Base-by-base conservation (phyloP, 1,140 invertebrate genomes). In the Fopius arisanus region DNA sequence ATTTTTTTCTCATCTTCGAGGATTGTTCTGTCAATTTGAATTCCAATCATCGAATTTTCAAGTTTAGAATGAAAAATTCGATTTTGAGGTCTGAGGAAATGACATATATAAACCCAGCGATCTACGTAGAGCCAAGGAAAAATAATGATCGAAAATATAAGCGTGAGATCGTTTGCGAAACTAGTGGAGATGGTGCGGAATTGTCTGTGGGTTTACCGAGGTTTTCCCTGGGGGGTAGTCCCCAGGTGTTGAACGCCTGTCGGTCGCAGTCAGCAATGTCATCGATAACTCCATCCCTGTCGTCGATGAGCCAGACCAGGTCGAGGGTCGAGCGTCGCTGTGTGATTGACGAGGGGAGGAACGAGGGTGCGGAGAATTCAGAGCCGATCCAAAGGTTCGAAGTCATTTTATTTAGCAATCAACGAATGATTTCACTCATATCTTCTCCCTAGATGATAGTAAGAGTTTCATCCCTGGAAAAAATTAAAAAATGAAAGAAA, bases 21-120 rank as follows among this genome's bases (percentile, higher is more conserved):
- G n/a, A n/a, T n/a, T n/a, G n/a, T n/a, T n/a, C n/a, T n/a, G n/a
- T n/a, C n/a, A n/a, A n/a, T n/a, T n/a, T n/a, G n/a, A n/a, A n/a
- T n/a, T n/a, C n/a, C n/a, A n/a, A n/a, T n/a, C n/a, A n/a, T n/a
- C n/a, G n/a, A n/a, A n/a, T 31, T 31, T 31, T 37, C 1, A 2
- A 37, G 9, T 37, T 37, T 37, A 37, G 33, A 10, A 37, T 10
- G 12, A 37, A 37, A 2, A 12, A 37, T 37, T 12, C 7, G 3
- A 2, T 3, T 37, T 37, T 12, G 12, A 37, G 1, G 3, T 1
- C 33, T 5, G 9, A 37, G 12, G 79, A 81, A 10, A 71, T 83
- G 14, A 77, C 79, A 9, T 78, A 75, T 21, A 77, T 81, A 12
- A 80, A 83, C 74, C 75, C 82, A n/a, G 78, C 80, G 3, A 83